Base-by-base conservation (phyloP, 2,888 invertebrate species). In the Baccha elongata region DNA sequence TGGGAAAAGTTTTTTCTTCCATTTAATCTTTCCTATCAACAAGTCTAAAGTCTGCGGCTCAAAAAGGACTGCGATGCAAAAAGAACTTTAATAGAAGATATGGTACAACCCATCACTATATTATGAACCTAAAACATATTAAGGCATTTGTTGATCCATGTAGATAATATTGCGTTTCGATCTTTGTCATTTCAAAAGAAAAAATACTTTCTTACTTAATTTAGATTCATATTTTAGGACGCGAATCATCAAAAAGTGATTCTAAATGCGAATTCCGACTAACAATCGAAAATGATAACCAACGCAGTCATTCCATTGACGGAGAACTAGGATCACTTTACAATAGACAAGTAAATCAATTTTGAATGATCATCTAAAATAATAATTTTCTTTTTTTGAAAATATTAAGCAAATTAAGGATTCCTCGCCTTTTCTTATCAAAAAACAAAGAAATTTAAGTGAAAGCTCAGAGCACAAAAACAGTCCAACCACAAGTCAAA, bases 211-310 rank as follows among this genome's bases (percentile, higher is more conserved):
- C n/a, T n/a, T n/a, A n/a, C n/a, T 32, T 8, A 32, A 32, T 3
- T 32, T 23, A 5, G 23, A 5, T 32, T 32, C 29, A 32, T 32
- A 7, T 76, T 84, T 3, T 64, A 89, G 89, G 90, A 74, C 88
- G 91, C 62, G 89, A 90, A 71, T 91, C 90, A 6, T 87, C 89
- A 1, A 91, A 89, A 85, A 89, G 90, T 65, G 90, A 89, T 67
- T 87, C 87, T 1, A 85, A 87, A 21, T 87, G 86, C 79, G 87
- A 88, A 60, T 87, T 87, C 15, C 86, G 87, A 21, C 37, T 74
- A 15, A 85, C 87, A 65, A 81, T 85, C 26, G 87, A 88, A 81
- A 86, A 78, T 48, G 89, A 90, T 72, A 83, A 42, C 67, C 67
- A 78, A 52, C 83, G 83, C 44, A 83, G 83, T 58, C 83, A 83